Evolutionary conservation across 2,113 vertebrate genomes (phyloP).

Genomic region (Myrmecobius fasciatus): DNA sequence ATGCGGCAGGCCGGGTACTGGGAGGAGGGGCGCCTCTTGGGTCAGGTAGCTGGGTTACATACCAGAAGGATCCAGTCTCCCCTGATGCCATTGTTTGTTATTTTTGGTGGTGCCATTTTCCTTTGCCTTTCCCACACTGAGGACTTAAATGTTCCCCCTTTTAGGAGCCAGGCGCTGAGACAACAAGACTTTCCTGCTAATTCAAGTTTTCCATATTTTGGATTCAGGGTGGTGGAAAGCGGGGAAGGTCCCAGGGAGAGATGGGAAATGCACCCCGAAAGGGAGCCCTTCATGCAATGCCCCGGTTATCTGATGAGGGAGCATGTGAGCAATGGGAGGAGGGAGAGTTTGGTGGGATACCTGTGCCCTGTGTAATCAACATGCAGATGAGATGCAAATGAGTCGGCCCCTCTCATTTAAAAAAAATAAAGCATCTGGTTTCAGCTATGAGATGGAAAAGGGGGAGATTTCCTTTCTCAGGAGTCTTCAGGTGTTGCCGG

Average conservation of each 20-base stretch:
- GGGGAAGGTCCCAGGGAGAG: background rate
- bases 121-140: constrained; percentile 23
- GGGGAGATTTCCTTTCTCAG: background rate
- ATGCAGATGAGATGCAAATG: constrained; percentile 41
- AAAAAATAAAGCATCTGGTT: constrained; percentile 65
- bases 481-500: background rate
- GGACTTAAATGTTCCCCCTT: background rate
- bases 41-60: background rate
- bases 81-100: constrained; percentile 2
- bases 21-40: background rate
- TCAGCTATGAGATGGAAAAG: constrained; percentile 71
- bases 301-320: constrained; percentile 60
- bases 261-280: constrained; percentile 56
- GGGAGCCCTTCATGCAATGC: constrained; percentile 52
- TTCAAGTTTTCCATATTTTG: constrained; percentile 28
- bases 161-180: background rate
- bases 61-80: background rate
- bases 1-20: background rate
- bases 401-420: constrained; percentile 73
- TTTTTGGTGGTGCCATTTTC: constrained; percentile 32
- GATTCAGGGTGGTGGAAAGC: background rate
- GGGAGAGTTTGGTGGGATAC: constrained; percentile 60
- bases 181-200: constrained; percentile 27
- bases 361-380: constrained; percentile 76
- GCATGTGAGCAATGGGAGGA: constrained; percentile 56